A percentile compares a stretch with the other conserved stretches of the same genome.
Evolutionary conservation across 2,888 invertebrate genomes (phyloP).

Genomic region (Rhodophaea formosa): DNA sequence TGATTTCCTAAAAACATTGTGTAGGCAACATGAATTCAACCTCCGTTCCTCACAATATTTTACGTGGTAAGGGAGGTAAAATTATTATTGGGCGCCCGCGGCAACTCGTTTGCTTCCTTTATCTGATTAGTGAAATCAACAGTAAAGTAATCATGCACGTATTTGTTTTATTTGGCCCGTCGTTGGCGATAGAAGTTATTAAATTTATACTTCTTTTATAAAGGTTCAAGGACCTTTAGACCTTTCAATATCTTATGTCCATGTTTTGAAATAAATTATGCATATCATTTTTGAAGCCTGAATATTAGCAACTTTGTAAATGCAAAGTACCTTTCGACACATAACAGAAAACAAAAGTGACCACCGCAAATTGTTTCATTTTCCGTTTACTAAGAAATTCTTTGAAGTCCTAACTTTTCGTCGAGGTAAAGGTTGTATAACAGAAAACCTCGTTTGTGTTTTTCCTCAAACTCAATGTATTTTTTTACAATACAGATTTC

Average conservation of each 20-base stretch:
- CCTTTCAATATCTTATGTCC: background rate
- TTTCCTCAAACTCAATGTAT: background rate
- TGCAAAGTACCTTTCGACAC: background rate
- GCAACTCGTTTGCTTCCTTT: too few species aligned
- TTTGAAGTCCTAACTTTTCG: constrained; percentile 4
- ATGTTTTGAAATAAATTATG: background rate
- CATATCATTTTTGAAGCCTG: background rate
- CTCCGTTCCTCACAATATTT: constrained; percentile 25
- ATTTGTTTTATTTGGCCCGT: background rate
- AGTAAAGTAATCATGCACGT: background rate
- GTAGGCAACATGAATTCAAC: constrained; percentile 13
- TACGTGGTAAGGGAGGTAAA: background rate
- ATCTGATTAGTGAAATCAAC: background rate
- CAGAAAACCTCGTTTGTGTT: background rate
- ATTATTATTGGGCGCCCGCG: background rate
- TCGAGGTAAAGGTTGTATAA: background rate
- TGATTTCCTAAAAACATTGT: constrained; percentile 32
- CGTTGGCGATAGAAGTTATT: background rate
- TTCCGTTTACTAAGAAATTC: background rate
- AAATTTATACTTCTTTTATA: background rate
- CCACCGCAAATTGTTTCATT: constrained; percentile 3
- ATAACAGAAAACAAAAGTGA: constrained; percentile 2
- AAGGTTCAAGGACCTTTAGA: background rate
- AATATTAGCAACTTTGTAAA: background rate
- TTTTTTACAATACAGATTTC: background rate